These are phyloP conservation scores for Eunapius fragilis DNA, from an alignment of 37 sponge, comb jelly and placozoan genomes.

Conservation along the genomic window DNA sequence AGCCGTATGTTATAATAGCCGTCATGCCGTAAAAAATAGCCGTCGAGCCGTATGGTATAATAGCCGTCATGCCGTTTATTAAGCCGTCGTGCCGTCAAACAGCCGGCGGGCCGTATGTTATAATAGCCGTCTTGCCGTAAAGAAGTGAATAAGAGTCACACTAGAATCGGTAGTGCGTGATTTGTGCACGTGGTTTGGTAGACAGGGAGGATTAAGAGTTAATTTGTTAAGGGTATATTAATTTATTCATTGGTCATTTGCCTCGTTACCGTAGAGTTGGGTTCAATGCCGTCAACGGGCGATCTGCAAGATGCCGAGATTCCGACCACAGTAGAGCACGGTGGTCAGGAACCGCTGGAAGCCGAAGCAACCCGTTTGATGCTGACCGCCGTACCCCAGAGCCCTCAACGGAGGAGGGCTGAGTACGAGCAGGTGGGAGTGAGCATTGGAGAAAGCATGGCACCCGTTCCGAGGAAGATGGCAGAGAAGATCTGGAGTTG, in stretches of 20 bases:
- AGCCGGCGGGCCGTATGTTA: too few relatives aligned
- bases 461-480: slow-evolving; percentile 17
- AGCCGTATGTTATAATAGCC: too few relatives aligned
- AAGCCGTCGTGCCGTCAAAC: too few relatives aligned
- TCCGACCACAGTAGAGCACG: too few relatives aligned
- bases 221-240: neutral
- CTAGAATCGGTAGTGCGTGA: neutral
- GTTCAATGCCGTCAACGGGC: too few relatives aligned
- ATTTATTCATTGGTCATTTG: neutral
- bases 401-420: neutral
- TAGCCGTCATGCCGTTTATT: too few relatives aligned
- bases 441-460: neutral
- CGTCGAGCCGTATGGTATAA: too few relatives aligned
- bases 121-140: neutral
- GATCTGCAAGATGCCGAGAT: too few relatives aligned
- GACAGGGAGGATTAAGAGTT: neutral
- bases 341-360: neutral
- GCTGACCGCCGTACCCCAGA: neutral
- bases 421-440: neutral
- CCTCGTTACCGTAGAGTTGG: too few relatives aligned
- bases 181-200: neutral
- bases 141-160: neutral
- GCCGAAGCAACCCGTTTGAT: neutral
- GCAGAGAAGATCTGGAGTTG: slow-evolving; percentile 1
- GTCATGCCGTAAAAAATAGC: too few relatives aligned